Conservation (phyloP, 2,113 vertebrate genomes). For the Calypte anna region DNA sequence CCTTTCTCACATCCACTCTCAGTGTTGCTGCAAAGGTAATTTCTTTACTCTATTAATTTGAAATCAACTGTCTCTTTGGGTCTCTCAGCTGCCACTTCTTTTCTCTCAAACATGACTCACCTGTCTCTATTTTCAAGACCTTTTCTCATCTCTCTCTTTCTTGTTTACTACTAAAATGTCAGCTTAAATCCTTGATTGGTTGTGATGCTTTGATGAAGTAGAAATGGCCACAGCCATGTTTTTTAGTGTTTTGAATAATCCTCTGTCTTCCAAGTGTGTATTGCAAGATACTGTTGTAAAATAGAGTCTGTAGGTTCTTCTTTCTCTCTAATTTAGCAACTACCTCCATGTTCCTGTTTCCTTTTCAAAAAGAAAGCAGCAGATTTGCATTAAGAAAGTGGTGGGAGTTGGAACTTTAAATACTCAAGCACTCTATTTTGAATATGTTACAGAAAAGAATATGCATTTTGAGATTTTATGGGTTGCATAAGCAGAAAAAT, state of each 20-base stretch:
- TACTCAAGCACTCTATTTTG: background rate
- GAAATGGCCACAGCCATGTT: background rate
- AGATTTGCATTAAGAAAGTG: background rate
- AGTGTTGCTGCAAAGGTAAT: background rate
- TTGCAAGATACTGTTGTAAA: background rate
- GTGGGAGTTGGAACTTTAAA: background rate
- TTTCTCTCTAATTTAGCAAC: background rate
- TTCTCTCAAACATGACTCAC: background rate
- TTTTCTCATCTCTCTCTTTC: background rate
- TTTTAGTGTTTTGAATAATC: background rate
- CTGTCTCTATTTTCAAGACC: background rate
- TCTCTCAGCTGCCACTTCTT: background rate
- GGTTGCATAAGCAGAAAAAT: background rate
- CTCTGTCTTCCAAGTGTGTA: conserved; percentile 6
- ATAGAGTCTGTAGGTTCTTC: background rate
- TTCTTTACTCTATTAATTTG: background rate
- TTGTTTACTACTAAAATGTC: background rate
- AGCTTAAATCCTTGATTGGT: background rate
- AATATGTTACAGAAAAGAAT: background rate
- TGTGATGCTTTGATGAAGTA: background rate
- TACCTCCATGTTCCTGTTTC: background rate
- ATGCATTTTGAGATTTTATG: background rate
- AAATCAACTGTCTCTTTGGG: background rate
- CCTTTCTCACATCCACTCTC: background rate
- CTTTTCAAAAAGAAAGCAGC: background rate